Conservation (phyloP, 2,113 vertebrate species). For the Oxyruncus cristatus region DNA sequence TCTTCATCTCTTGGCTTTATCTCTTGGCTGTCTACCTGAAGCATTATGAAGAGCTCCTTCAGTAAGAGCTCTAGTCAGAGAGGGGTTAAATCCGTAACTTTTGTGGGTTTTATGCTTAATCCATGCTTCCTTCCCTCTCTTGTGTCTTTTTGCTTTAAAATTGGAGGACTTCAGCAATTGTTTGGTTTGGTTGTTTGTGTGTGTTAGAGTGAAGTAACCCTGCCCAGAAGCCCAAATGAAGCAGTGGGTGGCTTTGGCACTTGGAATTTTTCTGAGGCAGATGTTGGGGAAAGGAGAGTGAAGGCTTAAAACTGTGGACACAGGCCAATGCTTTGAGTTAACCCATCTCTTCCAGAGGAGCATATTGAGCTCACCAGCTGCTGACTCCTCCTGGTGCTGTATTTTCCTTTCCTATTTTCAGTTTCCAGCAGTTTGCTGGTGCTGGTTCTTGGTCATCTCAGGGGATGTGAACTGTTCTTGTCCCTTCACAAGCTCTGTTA, state of each 20-base stretch:
- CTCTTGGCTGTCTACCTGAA: not conserved
- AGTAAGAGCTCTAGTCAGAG: not conserved
- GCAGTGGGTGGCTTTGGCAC: not conserved
- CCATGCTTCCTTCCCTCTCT: not conserved
- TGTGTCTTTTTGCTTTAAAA: not conserved
- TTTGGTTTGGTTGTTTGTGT: not conserved
- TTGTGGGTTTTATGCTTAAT: not conserved
- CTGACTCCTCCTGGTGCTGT: not conserved
- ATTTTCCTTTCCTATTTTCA: not conserved
- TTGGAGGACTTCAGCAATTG: not conserved
- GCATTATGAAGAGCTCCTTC: not conserved
- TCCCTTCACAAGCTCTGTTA: not conserved
- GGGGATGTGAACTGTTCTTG: not conserved
- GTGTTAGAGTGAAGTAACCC: not conserved
- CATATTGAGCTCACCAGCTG: not conserved
- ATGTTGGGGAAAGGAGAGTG: not conserved
- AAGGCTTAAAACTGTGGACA: no score
- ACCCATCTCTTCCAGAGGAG: not conserved
- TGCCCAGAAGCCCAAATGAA: not conserved
- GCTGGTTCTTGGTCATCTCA: not conserved
- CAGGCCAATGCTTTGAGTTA: not conserved
- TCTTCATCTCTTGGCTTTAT: conserved; percentile 12
- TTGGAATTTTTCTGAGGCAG: accelerated
- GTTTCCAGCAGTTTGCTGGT: not conserved
- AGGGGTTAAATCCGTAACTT: not conserved